These are phyloP conservation scores for Clinocottus analis DNA, from an alignment of 2,113 vertebrate genomes.

Conservation along the genomic window DNA sequence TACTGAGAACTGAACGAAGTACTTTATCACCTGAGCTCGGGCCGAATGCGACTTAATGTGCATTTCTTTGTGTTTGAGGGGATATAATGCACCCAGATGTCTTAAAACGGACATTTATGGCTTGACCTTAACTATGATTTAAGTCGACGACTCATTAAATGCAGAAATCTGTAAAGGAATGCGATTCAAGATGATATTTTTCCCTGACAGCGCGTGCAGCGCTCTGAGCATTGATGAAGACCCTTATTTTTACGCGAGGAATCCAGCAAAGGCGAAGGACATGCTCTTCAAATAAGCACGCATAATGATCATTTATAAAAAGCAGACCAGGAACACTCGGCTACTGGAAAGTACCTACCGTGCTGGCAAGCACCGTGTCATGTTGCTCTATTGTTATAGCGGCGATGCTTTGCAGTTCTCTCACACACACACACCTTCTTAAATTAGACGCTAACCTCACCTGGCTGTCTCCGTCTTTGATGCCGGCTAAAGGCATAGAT, in stretches of 20 bases:
- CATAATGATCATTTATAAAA: conserved; percentile 22
- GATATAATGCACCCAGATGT: conserved; percentile 45
- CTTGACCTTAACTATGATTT: conserved; percentile 36
- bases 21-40: conserved; percentile 16
- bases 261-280: conserved; percentile 4
- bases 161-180: conserved; percentile 40
- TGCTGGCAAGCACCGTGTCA: background rate
- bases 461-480: conserved; percentile 32
- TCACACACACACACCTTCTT: conserved; percentile 4
- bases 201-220: conserved; percentile 22
- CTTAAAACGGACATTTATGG: conserved; percentile 35
- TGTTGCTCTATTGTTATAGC: background rate
- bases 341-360: background rate
- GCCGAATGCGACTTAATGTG: background rate
- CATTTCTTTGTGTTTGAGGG: conserved; percentile 3
- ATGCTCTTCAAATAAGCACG: conserved; percentile 13
- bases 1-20: conserved; percentile 35
- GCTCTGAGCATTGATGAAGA: conserved; percentile 40
- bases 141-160: conserved; percentile 62
- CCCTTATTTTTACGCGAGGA: conserved; percentile 42
- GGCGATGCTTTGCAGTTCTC: conserved; percentile 18
- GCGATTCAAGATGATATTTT: conserved; percentile 25
- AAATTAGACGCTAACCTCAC: conserved; percentile 32
- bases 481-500: conserved; percentile 16
- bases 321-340: background rate